phyloP scores from a whole-genome alignment of 2,888 invertebrate genomes.

The Candidula unifasciata region DNA sequence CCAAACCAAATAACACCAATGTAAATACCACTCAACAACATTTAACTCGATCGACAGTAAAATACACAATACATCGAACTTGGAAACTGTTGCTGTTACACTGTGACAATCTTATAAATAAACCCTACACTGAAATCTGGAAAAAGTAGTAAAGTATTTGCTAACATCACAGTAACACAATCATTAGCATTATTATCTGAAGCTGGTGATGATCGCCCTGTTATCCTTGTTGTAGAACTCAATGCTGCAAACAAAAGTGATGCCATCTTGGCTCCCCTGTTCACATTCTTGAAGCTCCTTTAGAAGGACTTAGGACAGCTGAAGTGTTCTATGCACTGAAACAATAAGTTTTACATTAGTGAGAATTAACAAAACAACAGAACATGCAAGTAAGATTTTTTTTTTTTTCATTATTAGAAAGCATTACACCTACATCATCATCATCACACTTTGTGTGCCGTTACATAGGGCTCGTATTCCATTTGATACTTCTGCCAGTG shows the following conservation, averaged over 20 bases:
- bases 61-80: too few relatives aligned
- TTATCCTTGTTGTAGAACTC: neutral
- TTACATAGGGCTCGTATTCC: too few relatives aligned
- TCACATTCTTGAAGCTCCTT: neutral
- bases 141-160: neutral
- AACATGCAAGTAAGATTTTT: neutral
- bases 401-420: too few relatives aligned
- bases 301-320: neutral
- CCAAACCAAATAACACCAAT: too few relatives aligned
- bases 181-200: neutral
- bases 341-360: neutral
- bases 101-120: too few relatives aligned
- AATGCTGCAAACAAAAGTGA: conserved; percentile 1
- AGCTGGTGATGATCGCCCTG: neutral
- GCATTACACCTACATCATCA: too few relatives aligned
- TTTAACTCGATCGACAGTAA: too few relatives aligned
- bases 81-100: too few relatives aligned
- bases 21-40: too few relatives aligned
- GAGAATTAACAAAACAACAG: neutral
- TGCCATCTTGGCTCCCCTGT: neutral
- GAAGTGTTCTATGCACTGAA: conserved; percentile 20
- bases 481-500: too few relatives aligned
- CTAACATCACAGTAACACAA: conserved; percentile 9
- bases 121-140: too few relatives aligned
- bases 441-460: too few relatives aligned